Evolutionary conservation across 1,140 invertebrate species (phyloP), one percentile per base, ranked within the genome.

Genomic region (Neodiprion pinetum): DNA sequence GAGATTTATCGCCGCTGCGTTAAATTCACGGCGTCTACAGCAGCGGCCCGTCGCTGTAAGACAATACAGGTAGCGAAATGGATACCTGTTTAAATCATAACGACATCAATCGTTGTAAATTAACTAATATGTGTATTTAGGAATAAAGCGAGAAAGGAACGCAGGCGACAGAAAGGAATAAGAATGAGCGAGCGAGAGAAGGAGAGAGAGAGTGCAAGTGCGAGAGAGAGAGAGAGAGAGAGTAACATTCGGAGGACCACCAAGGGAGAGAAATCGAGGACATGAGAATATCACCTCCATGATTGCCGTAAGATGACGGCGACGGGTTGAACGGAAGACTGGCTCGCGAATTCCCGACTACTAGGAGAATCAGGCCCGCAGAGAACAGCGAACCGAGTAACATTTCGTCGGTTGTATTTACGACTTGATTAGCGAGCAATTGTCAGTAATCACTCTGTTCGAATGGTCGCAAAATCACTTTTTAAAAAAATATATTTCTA

Each of bases 241-340:
- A 61, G 53, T 5, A 12, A 61, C 11, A 61, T 12, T 40, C 28
- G 53, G 53, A 5, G 28, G 28, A 40, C 28, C 28, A 40, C 28
- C 28, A 40, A 61, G 53, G 53, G 11, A 61, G 53, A 61, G 53
- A 61, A 61, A 61, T 61, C 53, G 40, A 47, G 67, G 67, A 76
- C 72, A 76, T 75, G 78, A 75, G 74, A 81, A 81, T 80, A 80
- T 86, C 82, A 88, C 86, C 86, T 87, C 84, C 86, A 85, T 86
- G 86, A 84, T 87, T 84, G 83, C 85, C 85, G 84, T 83, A 82
- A 77, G 83, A 85, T 78, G 83, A 86, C 82, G 86, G 82, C 21
- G 83, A 82, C 74, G 83, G 81, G 71, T 83, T 81, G 78, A 80
- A 73, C 61, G 79, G 74, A 79, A 79, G 75, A 75, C 48, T 82